phyloP scores from a whole-genome alignment of 2,797 vertebrate species.

The Tarsius wallacei region DNA sequence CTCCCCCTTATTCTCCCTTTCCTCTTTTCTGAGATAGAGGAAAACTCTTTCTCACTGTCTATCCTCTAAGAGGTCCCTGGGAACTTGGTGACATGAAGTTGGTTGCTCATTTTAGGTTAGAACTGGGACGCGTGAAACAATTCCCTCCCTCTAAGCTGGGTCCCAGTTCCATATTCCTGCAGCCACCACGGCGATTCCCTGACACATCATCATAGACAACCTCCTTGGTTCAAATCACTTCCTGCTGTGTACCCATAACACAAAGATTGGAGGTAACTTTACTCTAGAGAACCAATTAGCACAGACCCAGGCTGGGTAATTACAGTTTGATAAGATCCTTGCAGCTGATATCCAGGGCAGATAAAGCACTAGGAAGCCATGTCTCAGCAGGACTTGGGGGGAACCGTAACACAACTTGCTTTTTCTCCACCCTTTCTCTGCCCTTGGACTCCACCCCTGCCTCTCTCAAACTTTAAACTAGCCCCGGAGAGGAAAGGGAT shows the following conservation, averaged over 20 bases:
- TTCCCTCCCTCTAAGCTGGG: neutral
- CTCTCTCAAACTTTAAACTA: neutral
- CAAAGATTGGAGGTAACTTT: constrained; percentile 85
- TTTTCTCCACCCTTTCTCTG: neutral
- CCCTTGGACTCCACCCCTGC: neutral
- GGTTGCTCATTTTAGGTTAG: constrained; percentile 35
- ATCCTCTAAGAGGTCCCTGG: neutral
- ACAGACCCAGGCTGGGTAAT: constrained; percentile 88
- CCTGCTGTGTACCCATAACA: constrained; percentile 82
- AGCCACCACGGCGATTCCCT: neutral
- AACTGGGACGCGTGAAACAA: neutral
- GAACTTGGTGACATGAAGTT: neutral
- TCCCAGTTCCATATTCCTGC: neutral
- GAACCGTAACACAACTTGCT: neutral
- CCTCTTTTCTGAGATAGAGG: neutral
- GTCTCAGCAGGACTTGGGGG: neutral
- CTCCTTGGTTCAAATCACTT: constrained; percentile 79
- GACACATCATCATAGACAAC: constrained; percentile 40
- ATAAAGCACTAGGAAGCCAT: constrained; percentile 73
- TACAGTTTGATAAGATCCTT: constrained; percentile 86
- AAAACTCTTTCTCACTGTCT: neutral
- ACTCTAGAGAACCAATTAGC: constrained; percentile 91
- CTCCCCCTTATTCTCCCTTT: too few relatives aligned
- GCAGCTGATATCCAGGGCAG: constrained; percentile 81
- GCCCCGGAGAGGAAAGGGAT: neutral